Conservation (phyloP, 2,113 vertebrate species). For the Vidua macroura region DNA sequence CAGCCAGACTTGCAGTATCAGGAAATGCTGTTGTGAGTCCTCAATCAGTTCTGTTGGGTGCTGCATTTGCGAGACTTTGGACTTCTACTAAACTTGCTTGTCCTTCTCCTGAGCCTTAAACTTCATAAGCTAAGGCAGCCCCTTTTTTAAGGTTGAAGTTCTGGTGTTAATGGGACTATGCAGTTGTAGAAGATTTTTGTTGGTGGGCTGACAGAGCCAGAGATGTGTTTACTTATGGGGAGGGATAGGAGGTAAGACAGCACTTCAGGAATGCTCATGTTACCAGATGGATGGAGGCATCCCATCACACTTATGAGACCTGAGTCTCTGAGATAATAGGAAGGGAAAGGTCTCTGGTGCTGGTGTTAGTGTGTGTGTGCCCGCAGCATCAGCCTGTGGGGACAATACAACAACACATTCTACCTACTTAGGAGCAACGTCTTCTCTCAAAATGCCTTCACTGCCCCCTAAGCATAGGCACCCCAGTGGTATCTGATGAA, state of each 20-base stretch:
- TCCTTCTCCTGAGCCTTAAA: neutral
- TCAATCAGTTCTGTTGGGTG: neutral
- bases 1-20: neutral
- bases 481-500: neutral
- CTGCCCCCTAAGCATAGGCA: neutral
- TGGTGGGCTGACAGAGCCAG: neutral
- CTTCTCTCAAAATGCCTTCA: neutral
- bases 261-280: neutral
- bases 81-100: neutral
- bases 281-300: neutral
- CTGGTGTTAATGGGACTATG: neutral
- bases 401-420: accelerated
- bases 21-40: neutral
- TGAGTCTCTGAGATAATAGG: neutral
- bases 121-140: neutral
- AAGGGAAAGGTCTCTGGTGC: neutral
- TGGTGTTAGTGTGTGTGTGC: accelerated
- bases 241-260: neutral
- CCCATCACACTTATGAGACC: accelerated
- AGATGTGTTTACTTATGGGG: neutral
- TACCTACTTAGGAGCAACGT: accelerated
- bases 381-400: neutral
- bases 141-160: neutral
- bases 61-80: neutral
- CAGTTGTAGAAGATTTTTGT: neutral